Conservation (phyloP, 2,797 vertebrate species). For the Malacoraja senta region DNA sequence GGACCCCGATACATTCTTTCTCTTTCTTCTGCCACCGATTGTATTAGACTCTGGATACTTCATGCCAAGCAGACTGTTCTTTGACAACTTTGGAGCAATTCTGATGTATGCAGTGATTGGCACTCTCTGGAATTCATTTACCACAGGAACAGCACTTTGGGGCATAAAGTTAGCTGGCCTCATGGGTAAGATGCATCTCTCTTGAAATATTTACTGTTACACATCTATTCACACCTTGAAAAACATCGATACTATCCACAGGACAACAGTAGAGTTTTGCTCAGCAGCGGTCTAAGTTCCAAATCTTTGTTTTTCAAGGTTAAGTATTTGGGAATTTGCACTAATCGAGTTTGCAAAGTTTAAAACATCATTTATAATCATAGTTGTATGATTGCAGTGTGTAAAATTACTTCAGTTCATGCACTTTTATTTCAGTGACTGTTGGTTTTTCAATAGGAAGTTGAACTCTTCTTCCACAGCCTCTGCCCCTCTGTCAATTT, state of each 20-base stretch:
- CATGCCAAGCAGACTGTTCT: slow-evolving; percentile 87
- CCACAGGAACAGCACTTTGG: slow-evolving; percentile 79
- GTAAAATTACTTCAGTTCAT: background rate
- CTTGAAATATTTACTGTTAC: background rate
- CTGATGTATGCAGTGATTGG: slow-evolving; percentile 84
- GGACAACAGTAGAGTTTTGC: background rate
- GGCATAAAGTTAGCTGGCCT: slow-evolving; percentile 70
- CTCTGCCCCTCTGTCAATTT: no score
- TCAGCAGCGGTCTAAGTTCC: background rate
- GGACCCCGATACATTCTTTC: slow-evolving; percentile 89
- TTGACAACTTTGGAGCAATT: slow-evolving; percentile 89
- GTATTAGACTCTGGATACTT: slow-evolving; percentile 90
- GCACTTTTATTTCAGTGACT: background rate
- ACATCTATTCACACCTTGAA: background rate
- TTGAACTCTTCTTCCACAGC: no score
- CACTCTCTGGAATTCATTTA: slow-evolving; percentile 90
- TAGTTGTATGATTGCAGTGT: background rate
- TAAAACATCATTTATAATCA: background rate
- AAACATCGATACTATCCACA: background rate
- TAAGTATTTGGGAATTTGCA: background rate
- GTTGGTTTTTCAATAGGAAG: background rate
- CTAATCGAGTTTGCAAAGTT: background rate
- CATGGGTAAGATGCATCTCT: slow-evolving; percentile 67
- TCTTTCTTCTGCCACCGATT: slow-evolving; percentile 88
- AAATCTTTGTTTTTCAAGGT: background rate